Evolutionary conservation across 2,888 invertebrate genomes (phyloP).

Genomic region (Diarsia dahlii): DNA sequence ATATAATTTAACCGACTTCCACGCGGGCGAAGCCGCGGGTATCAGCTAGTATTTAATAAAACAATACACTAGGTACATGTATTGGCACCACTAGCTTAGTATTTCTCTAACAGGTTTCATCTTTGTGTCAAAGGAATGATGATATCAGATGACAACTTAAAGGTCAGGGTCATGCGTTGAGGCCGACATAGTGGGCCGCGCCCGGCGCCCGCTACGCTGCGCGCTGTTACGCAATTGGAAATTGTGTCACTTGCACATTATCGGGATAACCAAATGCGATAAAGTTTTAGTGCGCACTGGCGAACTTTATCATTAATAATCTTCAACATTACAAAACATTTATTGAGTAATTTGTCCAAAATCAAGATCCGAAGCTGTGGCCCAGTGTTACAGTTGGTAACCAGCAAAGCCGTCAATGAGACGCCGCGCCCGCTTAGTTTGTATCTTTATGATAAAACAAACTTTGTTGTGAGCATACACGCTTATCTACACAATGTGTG

Average conservation of each 20-base stretch:
- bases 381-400: background rate
- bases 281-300: background rate
- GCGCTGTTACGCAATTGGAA: background rate
- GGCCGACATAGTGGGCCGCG: background rate
- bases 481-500: background rate
- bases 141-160: background rate
- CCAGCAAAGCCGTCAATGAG: too few relatives aligned
- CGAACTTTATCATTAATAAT: background rate
- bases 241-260: too few relatives aligned
- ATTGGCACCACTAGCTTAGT: background rate
- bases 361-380: background rate
- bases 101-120: background rate
- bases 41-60: too few relatives aligned
- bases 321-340: background rate
- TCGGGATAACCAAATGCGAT: background rate
- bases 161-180: conserved; percentile 25
- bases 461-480: background rate
- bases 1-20: too few relatives aligned
- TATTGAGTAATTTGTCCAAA: background rate
- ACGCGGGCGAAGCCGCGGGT: too few relatives aligned
- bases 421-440: background rate
- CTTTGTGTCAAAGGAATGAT: background rate
- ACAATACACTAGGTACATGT: background rate
- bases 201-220: background rate
- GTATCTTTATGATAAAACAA: background rate